Conservation (phyloP, 2,888 invertebrate genomes). For the Muschampia plurimacula region DNA sequence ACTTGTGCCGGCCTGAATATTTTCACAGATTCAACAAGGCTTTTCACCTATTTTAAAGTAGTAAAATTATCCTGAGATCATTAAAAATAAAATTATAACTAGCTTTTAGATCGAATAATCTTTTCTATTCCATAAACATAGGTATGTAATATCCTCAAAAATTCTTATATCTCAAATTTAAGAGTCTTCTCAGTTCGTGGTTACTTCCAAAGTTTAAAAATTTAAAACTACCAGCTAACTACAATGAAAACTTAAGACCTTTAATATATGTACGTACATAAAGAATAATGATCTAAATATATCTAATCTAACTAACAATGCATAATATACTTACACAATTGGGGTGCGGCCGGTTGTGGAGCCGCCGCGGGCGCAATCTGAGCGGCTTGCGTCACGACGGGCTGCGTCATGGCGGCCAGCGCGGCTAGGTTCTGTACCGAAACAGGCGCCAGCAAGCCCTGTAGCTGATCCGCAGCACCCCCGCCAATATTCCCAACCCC, state of each 20-base stretch:
- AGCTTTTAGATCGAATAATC: background rate
- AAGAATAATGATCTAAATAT: background rate
- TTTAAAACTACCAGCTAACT: too few relatives aligned
- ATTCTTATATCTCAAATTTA: too few relatives aligned
- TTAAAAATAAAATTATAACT: constrained; percentile 7
- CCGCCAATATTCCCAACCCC: constrained; percentile 84
- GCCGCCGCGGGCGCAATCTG: constrained; percentile 76
- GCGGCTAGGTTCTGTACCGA: constrained; percentile 97
- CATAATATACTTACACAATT: constrained; percentile 81
- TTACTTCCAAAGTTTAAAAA: too few relatives aligned
- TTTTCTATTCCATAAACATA: background rate
- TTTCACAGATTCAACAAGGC: constrained; percentile 37
- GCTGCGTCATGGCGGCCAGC: constrained; percentile 92
- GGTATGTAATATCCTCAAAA: too few relatives aligned
- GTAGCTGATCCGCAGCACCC: constrained; percentile 94
- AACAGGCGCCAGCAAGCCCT: constrained; percentile 93
- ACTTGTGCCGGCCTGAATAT: constrained; percentile 45
- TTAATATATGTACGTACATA: too few relatives aligned
- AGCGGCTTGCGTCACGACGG: constrained; percentile 82
- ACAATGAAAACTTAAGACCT: too few relatives aligned
- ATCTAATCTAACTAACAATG: too few relatives aligned
- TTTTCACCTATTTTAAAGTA: constrained; percentile 29
- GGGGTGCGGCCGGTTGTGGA: constrained; percentile 68
- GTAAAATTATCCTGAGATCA: constrained; percentile 17
- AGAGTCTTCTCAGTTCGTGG: background rate